These are phyloP conservation scores for Ashinkailepas kermadecensis DNA, from an alignment of 2,888 invertebrate species.

Conservation along the genomic window DNA sequence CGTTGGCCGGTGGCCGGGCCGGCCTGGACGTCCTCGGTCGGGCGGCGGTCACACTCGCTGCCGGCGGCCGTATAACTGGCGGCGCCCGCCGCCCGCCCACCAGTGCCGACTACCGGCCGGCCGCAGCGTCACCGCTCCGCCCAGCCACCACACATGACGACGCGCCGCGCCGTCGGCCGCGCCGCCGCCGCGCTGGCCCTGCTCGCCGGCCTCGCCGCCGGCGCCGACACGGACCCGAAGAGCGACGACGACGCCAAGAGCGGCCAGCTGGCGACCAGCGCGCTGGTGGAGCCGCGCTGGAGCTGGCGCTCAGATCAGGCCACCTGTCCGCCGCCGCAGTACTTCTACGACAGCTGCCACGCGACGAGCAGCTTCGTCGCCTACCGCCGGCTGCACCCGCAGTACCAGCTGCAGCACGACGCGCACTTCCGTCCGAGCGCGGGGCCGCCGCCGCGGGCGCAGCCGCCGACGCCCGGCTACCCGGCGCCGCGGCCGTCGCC, in stretches of 20 bases:
- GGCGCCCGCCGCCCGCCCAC: not conserved
- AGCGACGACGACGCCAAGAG: no score
- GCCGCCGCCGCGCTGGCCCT: not conserved
- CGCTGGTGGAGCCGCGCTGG: slow-evolving; percentile 10
- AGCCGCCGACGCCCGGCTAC: not conserved
- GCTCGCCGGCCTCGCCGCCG: not conserved
- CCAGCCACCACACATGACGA: not conserved
- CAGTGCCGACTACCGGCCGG: not conserved
- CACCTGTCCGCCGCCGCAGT: not conserved
- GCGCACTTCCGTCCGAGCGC: not conserved
- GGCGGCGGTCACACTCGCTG: not conserved
- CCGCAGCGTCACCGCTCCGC: not conserved
- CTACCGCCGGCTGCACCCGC: not conserved
- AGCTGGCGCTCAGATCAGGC: not conserved
- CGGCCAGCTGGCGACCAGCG: not conserved
- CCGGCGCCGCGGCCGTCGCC: not conserved
- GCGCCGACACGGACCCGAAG: not conserved
- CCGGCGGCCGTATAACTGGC: not conserved
- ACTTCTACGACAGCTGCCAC: slow-evolving; percentile 11
- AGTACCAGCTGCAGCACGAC: not conserved
- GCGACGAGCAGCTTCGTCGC: not conserved
- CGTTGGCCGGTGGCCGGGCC: no score
- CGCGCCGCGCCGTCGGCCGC: not conserved
- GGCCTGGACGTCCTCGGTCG: no score
- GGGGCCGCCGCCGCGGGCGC: not conserved